Percentiles rank a stretch among this genome's conserved stretches.
These are phyloP conservation scores for Pristionchus exspectatus DNA, from an alignment of 2,888 invertebrate genomes.

Conservation along the genomic window DNA sequence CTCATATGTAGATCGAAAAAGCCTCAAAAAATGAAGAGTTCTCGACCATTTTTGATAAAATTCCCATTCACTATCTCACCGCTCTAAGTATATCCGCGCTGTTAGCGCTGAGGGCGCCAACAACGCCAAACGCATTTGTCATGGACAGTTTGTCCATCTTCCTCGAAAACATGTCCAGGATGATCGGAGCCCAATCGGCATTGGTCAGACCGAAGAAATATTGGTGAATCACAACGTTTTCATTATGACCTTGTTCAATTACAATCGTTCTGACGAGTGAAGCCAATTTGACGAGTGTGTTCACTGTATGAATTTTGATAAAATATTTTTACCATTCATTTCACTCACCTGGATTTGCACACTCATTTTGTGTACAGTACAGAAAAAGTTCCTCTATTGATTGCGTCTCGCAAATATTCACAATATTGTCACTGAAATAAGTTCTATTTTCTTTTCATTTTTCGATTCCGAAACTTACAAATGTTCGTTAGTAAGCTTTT, in stretches of 20 bases:
- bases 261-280: background rate
- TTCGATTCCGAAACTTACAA: no score
- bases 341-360: no score
- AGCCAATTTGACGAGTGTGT: background rate
- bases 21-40: background rate
- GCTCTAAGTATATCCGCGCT: background rate
- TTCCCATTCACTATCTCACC: background rate
- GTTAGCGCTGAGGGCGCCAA: background rate
- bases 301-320: no score
- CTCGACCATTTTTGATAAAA: background rate
- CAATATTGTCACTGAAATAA: no score
- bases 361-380: no score
- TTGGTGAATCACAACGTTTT: background rate
- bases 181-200: background rate
- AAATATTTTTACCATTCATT: no score
- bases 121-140: background rate
- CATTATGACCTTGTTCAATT: no score
- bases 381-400: no score
- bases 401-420: no score
- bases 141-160: background rate
- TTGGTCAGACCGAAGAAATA: background rate
- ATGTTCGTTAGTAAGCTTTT: no score
- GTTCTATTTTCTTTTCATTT: no score
- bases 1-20: background rate
- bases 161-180: background rate